Conservation (phyloP, 1,140 invertebrate species). For the Zaprionus tsacasi region DNA sequence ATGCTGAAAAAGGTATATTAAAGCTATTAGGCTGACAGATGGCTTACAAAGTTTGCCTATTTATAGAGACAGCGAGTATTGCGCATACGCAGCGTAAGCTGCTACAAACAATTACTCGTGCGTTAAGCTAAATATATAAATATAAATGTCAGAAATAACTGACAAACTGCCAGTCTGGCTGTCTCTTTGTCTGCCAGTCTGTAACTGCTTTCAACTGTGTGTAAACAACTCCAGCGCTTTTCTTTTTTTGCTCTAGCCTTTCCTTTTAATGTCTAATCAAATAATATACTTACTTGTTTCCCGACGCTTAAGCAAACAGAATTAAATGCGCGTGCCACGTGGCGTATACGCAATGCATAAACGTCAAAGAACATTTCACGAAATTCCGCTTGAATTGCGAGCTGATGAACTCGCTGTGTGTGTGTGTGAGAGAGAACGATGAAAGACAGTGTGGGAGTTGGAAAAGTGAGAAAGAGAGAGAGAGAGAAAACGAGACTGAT, state of each 20-base stretch:
- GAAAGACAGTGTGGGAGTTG: too few relatives aligned
- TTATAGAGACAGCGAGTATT: constrained; percentile 13
- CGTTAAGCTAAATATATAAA: constrained; percentile 28
- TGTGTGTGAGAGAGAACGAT: background rate
- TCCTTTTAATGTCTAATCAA: constrained; percentile 60
- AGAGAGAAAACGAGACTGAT: constrained; percentile 9
- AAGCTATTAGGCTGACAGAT: constrained; percentile 56
- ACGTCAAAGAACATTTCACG: constrained; percentile 68
- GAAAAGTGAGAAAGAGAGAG: background rate
- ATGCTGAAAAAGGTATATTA: constrained; percentile 52
- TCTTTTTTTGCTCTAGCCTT: constrained; percentile 24
- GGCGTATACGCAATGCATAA: constrained; percentile 71
- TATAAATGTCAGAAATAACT: constrained; percentile 37
- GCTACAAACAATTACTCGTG: constrained; percentile 64
- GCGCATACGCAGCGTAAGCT: constrained; percentile 36
- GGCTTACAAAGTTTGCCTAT: constrained; percentile 35
- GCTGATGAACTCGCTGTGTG: constrained; percentile 58
- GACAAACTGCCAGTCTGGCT: background rate
- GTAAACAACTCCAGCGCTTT: constrained; percentile 35
- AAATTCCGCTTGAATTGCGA: constrained; percentile 74
- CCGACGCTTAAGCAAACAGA: constrained; percentile 41
- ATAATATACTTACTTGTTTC: constrained; percentile 30
- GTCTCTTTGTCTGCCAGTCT: background rate
- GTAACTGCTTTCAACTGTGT: constrained; percentile 18
- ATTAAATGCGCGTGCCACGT: constrained; percentile 41